Evolutionary conservation across 2,888 invertebrate species (phyloP).

Genomic region (Meiosimyza platycephala): DNA sequence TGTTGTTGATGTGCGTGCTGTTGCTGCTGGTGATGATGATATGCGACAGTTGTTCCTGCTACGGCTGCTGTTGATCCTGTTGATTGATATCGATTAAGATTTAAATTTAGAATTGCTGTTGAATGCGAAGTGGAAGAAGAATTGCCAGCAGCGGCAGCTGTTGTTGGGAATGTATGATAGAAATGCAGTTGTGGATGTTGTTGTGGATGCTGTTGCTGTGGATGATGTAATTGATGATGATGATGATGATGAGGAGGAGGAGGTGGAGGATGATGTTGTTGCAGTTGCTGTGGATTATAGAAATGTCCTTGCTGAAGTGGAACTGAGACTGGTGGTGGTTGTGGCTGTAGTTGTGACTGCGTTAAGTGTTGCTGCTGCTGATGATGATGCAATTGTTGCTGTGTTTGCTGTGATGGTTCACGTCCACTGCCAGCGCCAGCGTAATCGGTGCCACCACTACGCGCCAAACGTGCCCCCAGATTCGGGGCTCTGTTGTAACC

Average conservation of each 20-base stretch:
- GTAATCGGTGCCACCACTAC: slow-evolving; percentile 53
- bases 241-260: slow-evolving; percentile 47
- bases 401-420: slow-evolving; percentile 51
- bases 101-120: slow-evolving; percentile 69
- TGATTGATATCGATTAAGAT: slow-evolving; percentile 69
- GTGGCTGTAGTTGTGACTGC: slow-evolving; percentile 36
- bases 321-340: slow-evolving; percentile 42
- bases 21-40: slow-evolving; percentile 54
- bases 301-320: slow-evolving; percentile 44
- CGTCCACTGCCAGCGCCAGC: slow-evolving; percentile 48
- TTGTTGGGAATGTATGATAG: slow-evolving; percentile 53
- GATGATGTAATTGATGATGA: slow-evolving; percentile 42
- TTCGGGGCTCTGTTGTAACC: slow-evolving; percentile 63
- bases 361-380: slow-evolving; percentile 53
- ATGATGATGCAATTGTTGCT: slow-evolving; percentile 49
- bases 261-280: slow-evolving; percentile 50
- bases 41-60: slow-evolving; percentile 39
- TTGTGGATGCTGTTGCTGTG: slow-evolving; percentile 49
- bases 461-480: slow-evolving; percentile 64
- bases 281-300: slow-evolving; percentile 42
- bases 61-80: slow-evolving; percentile 45
- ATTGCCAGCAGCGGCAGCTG: slow-evolving; percentile 46
- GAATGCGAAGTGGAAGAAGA: slow-evolving; percentile 48
- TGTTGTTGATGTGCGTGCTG: slow-evolving; percentile 18
- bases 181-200: slow-evolving; percentile 58